phyloP scores from a whole-genome alignment of 2,888 invertebrate species.

The Altica lythri region DNA sequence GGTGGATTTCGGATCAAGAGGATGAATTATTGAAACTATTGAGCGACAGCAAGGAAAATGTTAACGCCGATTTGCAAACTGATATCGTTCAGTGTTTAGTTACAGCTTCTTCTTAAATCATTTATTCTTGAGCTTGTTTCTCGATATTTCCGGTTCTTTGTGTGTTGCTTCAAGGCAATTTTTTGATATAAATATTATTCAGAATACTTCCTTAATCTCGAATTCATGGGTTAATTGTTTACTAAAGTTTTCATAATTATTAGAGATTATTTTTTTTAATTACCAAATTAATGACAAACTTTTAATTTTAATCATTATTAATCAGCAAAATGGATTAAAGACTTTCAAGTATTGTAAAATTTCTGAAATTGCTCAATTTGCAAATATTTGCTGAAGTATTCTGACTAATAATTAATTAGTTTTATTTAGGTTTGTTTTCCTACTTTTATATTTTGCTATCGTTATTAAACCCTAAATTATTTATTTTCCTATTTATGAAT shows the following conservation, averaged over 20 bases:
- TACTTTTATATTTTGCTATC: slow-evolving; percentile 28
- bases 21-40: slow-evolving; percentile 76
- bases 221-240: neutral
- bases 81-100: slow-evolving; percentile 55
- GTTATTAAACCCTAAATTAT: slow-evolving; percentile 18
- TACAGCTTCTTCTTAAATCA: slow-evolving; percentile 41
- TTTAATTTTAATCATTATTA: too few relatives aligned
- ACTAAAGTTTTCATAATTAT: too few relatives aligned
- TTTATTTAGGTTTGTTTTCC: slow-evolving; percentile 23
- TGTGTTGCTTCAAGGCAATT: slow-evolving; percentile 22
- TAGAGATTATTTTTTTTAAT: too few relatives aligned
- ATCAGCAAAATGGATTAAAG: too few relatives aligned
- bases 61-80: slow-evolving; percentile 58
- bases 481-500: slow-evolving; percentile 39
- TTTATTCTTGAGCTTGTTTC: slow-evolving; percentile 29
- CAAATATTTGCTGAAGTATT: slow-evolving; percentile 6
- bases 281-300: too few relatives aligned
- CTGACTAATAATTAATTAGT: slow-evolving; percentile 15
- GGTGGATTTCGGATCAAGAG: slow-evolving; percentile 79
- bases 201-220: slow-evolving; percentile 14
- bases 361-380: neutral
- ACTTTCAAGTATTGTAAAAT: too few relatives aligned
- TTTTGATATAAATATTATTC: slow-evolving; percentile 19
- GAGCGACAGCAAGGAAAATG: slow-evolving; percentile 70
- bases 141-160: slow-evolving; percentile 29